phyloP scores from a whole-genome alignment of 2,888 invertebrate genomes.

The Trachelus stipa region DNA sequence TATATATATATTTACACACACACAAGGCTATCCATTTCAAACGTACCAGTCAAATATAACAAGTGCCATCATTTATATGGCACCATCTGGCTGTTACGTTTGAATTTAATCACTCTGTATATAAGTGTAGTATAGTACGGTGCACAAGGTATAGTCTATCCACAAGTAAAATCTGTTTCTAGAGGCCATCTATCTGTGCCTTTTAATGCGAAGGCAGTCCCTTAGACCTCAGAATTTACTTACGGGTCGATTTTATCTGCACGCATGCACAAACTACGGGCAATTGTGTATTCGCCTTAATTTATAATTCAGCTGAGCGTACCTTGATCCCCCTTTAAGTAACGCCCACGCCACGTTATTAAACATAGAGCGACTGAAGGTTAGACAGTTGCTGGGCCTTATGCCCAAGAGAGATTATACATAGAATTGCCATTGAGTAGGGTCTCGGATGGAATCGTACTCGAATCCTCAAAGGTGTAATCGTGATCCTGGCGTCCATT shows the following conservation, averaged over 20 bases:
- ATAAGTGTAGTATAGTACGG: background rate
- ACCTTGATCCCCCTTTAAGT: conserved; percentile 8
- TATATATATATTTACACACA: background rate
- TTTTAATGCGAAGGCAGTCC: background rate
- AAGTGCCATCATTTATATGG: background rate
- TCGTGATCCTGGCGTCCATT: background rate
- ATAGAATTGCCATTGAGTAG: background rate
- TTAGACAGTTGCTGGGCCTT: background rate
- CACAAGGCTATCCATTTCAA: background rate
- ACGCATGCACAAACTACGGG: background rate
- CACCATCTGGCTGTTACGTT: background rate
- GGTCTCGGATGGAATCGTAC: background rate
- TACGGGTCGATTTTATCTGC: background rate
- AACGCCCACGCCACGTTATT: background rate
- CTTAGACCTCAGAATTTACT: background rate
- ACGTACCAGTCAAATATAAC: background rate
- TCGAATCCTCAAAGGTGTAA: background rate
- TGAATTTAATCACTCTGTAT: background rate
- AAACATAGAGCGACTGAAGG: background rate
- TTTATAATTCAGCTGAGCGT: conserved; percentile 9
- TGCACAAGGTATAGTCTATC: background rate
- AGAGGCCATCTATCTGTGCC: background rate
- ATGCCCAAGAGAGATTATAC: background rate
- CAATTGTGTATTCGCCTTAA: conserved; percentile 1
- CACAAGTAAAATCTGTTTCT: background rate